A percentile compares a stretch with the other conserved stretches of the same genome.
These are phyloP conservation scores for Hemicordylus capensis DNA, from an alignment of 2,113 vertebrate genomes.

Conservation along the genomic window DNA sequence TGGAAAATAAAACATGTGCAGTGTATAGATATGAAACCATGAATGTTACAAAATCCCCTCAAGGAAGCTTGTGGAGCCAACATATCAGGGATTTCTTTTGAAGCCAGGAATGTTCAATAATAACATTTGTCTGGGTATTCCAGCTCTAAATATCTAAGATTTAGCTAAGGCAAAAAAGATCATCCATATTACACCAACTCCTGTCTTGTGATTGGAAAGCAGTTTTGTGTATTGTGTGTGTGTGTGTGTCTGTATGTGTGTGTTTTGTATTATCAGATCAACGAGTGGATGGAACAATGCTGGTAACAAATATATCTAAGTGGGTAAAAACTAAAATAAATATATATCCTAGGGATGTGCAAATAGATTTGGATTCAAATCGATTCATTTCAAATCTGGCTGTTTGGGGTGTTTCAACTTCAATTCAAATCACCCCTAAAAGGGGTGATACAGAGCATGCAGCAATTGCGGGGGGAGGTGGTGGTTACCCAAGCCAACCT, in stretches of 20 bases:
- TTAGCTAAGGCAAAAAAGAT: constrained; percentile 29
- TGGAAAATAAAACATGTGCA: constrained; percentile 31
- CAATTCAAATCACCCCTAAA: no score
- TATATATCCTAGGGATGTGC: no score
- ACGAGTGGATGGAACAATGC: neutral
- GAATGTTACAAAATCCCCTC: constrained; percentile 44
- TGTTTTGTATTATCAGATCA: neutral
- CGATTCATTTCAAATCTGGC: no score
- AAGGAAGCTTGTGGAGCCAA: constrained; percentile 35
- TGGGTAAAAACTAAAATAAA: neutral
- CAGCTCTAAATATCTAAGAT: constrained; percentile 22
- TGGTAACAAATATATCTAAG: neutral
- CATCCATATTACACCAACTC: neutral
- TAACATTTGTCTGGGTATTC: constrained; percentile 7
- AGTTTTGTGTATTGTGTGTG: neutral
- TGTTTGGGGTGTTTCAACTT: no score
- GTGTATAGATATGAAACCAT: constrained; percentile 44
- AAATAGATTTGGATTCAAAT: no score
- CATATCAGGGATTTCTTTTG: constrained; percentile 24
- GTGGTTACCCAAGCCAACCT: no score
- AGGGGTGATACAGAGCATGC: no score
- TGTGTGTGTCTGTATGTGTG: no score
- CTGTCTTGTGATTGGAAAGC: neutral
- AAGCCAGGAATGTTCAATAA: constrained; percentile 31
- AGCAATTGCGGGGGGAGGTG: no score